Evolutionary conservation across 2,797 vertebrate species (phyloP).

Genomic region (Cyclura pinguis): DNA sequence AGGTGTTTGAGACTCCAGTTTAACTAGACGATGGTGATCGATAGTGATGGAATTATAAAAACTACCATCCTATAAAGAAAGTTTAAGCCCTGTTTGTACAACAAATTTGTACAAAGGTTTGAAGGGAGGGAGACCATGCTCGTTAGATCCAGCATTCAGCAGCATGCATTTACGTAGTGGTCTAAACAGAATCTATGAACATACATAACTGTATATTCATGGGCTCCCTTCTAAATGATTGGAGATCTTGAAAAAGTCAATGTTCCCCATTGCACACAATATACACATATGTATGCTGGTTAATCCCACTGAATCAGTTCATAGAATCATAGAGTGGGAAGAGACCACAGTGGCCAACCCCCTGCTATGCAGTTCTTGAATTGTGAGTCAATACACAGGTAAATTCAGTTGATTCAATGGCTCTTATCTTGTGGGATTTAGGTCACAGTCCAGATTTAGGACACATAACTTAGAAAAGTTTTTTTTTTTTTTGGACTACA

Average conservation of each 20-base stretch:
- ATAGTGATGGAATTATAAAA: constrained; percentile 41
- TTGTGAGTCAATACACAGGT: not conserved
- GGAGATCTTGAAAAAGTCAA: not conserved
- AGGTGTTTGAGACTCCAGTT: not conserved
- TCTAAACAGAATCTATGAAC: not conserved
- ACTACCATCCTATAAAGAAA: not conserved
- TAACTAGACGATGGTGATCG: not conserved
- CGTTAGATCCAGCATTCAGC: no score
- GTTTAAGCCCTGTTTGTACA: not conserved
- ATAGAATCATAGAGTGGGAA: no score
- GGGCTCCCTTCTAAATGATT: not conserved
- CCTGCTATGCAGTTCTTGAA: no score
- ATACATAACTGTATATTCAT: not conserved
- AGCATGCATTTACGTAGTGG: not conserved
- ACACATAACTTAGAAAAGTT: no score
- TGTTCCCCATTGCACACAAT: not conserved
- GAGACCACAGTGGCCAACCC: no score
- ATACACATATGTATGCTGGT: not conserved
- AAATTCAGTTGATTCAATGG: no score
- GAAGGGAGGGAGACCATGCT: not conserved
- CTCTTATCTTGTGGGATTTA: no score
- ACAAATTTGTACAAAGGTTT: not conserved
- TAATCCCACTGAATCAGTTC: not conserved
- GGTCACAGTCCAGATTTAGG: no score
- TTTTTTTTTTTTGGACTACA: no score